Evolutionary conservation across 2,888 invertebrate species (phyloP).

Genomic region (Oligia fasciuncula): DNA sequence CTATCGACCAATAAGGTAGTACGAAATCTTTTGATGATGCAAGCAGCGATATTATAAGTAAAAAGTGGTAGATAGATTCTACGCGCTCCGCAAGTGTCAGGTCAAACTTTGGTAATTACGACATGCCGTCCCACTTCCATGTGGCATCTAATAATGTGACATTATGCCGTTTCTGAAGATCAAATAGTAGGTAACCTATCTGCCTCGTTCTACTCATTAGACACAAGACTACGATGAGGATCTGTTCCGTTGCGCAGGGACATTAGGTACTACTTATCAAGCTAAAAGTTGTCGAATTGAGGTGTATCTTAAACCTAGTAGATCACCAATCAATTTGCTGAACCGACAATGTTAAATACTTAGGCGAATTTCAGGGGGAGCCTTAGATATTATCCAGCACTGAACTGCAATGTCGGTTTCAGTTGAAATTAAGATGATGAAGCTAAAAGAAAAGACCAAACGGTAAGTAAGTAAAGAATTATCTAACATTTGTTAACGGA

Average conservation of each 20-base stretch:
- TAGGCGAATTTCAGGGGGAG: not conserved
- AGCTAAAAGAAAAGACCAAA: not conserved
- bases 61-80: not conserved
- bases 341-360: not conserved
- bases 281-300: not conserved
- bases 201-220: no score
- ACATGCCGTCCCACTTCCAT: not conserved
- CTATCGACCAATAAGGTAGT: not conserved
- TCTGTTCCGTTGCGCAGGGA: not conserved
- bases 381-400: not conserved
- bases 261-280: not conserved
- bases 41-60: not conserved
- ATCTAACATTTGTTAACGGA: not conserved
- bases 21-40: not conserved
- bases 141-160: not conserved
- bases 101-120: not conserved
- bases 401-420: not conserved
- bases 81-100: not conserved
- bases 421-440: not conserved
- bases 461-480: not conserved
- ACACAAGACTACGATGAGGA: not conserved
- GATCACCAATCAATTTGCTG: not conserved
- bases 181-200: no score
- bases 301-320: not conserved
- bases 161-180: not conserved